phyloP scores from a whole-genome alignment of 2,113 vertebrate genomes.

The Burhinus bistriatus region DNA sequence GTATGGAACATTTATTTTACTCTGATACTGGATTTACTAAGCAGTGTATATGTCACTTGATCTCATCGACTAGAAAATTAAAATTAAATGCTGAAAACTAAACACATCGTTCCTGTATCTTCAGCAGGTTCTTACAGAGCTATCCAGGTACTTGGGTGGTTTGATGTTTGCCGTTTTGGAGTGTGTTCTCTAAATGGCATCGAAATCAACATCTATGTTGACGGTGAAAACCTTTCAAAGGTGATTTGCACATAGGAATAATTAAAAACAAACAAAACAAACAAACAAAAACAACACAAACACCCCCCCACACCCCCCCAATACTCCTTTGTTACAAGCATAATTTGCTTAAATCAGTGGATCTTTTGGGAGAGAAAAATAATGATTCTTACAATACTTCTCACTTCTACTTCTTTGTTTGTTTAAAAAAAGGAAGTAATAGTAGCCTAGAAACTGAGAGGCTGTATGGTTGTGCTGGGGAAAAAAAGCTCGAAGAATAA shows the following conservation, averaged over 20 bases:
- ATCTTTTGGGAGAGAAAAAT: not conserved
- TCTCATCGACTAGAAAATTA: not conserved
- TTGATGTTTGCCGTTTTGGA: constrained; percentile 11
- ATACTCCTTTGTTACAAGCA: not conserved
- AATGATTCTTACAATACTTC: not conserved
- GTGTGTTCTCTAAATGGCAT: not conserved
- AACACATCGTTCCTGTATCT: not conserved
- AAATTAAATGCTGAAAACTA: not conserved
- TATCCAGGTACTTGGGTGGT: not conserved
- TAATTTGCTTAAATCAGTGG: not conserved
- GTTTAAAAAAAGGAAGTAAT: not conserved
- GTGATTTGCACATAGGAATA: not conserved
- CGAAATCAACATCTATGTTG: not conserved
- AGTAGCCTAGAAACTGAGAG: not conserved
- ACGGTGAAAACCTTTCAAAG: not conserved
- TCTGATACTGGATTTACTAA: not conserved
- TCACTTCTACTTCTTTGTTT: not conserved
- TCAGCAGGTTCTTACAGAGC: not conserved
- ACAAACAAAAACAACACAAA: not conserved
- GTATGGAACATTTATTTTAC: not conserved
- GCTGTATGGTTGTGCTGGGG: not conserved
- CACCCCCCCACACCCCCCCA: not conserved
- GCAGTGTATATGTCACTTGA: not conserved
- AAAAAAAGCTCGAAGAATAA: not conserved
- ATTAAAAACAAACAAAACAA: not conserved